Percentiles rank a stretch among this genome's conserved stretches.
Conservation (phyloP, 2,797 vertebrate genomes). For the Loris lydekkerianus region DNA sequence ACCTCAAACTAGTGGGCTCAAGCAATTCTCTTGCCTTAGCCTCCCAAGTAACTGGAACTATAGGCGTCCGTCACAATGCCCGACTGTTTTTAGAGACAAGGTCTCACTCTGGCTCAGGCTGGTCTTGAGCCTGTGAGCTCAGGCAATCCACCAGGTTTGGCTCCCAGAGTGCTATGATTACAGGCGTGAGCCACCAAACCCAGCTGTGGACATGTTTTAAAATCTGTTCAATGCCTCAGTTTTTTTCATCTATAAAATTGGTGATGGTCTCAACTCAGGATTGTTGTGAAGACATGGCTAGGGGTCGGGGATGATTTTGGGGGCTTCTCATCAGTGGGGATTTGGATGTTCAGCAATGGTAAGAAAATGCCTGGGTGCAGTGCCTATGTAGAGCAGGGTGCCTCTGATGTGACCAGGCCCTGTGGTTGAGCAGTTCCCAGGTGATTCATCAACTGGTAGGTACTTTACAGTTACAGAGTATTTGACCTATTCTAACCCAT, state of each 20-base stretch:
- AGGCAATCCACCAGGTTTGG: too few relatives aligned
- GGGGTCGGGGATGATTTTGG: neutral
- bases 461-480: neutral
- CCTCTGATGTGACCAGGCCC: neutral
- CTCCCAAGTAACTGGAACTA: too few relatives aligned
- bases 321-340: neutral
- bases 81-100: too few relatives aligned
- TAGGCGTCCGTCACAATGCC: too few relatives aligned
- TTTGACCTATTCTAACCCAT: neutral
- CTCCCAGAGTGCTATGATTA: too few relatives aligned
- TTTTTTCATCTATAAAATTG: neutral
- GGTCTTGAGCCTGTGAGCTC: too few relatives aligned
- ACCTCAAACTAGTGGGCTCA: too few relatives aligned
- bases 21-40: too few relatives aligned
- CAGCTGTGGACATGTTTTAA: neutral
- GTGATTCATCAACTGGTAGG: neutral
- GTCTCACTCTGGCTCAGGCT: too few relatives aligned
- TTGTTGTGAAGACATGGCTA: neutral
- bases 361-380: accelerated
- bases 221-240: neutral
- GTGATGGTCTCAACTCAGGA: neutral
- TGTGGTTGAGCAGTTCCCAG: neutral
- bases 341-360: neutral
- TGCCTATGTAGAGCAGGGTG: neutral
- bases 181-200: too few relatives aligned